Evolutionary conservation across 2,797 vertebrate genomes (phyloP).

Genomic region (Microctenopoma lineatum): DNA sequence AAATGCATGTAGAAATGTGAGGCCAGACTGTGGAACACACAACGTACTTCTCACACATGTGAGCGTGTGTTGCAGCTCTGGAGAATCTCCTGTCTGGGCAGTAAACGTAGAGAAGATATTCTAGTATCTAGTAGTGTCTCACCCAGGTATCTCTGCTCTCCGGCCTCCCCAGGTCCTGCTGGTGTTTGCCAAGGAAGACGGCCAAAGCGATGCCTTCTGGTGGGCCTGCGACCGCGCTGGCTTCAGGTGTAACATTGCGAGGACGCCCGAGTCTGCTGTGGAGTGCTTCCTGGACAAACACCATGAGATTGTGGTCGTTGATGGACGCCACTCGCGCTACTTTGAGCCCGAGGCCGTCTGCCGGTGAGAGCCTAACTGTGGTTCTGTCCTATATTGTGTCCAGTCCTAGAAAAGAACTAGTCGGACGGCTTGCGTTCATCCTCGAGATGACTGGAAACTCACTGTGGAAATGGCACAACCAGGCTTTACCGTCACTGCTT

Average conservation of each 20-base stretch:
- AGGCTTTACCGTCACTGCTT: too few species aligned
- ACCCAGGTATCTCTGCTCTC: background rate
- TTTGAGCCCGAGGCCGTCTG: constrained; percentile 92
- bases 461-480: too few species aligned
- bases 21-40: too few species aligned
- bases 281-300: constrained; percentile 96
- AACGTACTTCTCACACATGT: too few species aligned
- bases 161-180: constrained; percentile 88
- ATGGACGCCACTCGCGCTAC: constrained; percentile 88
- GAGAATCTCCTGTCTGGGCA: constrained; percentile 27
- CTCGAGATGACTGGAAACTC: background rate
- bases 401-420: background rate
- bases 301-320: constrained; percentile 94
- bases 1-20: too few species aligned
- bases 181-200: constrained; percentile 95
- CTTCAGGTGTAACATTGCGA: constrained; percentile 90
- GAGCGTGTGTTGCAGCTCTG: background rate
- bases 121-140: constrained; percentile 10
- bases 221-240: constrained; percentile 96
- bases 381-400: too few species aligned
- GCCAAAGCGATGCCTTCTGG: constrained; percentile 95
- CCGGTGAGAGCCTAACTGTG: constrained; percentile 80
- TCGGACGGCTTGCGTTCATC: background rate
- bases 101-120: constrained; percentile 11
- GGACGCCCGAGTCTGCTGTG: constrained; percentile 90